Percentiles rank a stretch among this genome's conserved stretches.
Evolutionary conservation across 1,140 invertebrate species (phyloP).

Genomic region (Heliconius congener): DNA sequence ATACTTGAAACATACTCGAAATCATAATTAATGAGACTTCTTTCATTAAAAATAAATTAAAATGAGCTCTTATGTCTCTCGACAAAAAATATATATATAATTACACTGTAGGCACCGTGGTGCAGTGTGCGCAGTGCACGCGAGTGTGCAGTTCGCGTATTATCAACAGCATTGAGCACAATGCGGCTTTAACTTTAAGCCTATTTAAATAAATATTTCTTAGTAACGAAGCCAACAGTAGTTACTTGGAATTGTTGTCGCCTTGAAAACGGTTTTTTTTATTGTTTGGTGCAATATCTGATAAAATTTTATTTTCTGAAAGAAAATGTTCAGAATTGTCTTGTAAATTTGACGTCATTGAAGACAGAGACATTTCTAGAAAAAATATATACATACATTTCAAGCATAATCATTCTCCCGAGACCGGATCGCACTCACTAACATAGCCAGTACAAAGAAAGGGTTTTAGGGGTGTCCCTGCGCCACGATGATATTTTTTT

Average conservation of each 20-base stretch:
- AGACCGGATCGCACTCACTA: too few species aligned
- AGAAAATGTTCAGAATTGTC: too few species aligned
- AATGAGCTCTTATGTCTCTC: not conserved
- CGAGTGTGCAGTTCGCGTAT: not conserved
- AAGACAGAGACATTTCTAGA: too few species aligned
- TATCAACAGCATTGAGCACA: constrained; percentile 2
- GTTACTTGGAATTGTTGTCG: not conserved
- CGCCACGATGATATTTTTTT: too few species aligned
- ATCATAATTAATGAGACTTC: not conserved
- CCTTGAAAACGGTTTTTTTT: not conserved
- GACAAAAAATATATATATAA: not conserved
- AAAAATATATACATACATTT: too few species aligned
- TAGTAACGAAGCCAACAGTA: not conserved
- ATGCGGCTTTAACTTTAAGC: not conserved
- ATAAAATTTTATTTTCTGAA: too few species aligned
- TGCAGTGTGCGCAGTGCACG: not conserved
- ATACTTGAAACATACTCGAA: not conserved
- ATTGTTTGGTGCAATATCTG: too few species aligned
- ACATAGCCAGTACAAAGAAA: too few species aligned
- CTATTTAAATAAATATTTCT: not conserved
- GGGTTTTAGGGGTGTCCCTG: too few species aligned
- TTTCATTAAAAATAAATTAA: constrained; percentile 3
- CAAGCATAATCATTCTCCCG: too few species aligned
- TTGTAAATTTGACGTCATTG: too few species aligned
- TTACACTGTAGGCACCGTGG: not conserved